phyloP scores from a whole-genome alignment of 2,113 vertebrate genomes.

The Atherinomorus stipes region DNA sequence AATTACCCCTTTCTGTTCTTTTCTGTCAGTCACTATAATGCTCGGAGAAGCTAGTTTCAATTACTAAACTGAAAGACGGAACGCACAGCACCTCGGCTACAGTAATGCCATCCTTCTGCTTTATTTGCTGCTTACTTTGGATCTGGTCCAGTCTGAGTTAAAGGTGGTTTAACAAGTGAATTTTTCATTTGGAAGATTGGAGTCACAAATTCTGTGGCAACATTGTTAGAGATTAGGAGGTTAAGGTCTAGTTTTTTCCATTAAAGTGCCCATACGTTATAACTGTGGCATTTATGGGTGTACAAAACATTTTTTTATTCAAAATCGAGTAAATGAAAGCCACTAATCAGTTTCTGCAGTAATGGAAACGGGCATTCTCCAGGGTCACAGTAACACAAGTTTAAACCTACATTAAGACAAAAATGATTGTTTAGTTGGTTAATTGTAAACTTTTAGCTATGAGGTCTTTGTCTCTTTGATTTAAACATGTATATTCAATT shows the following conservation, averaged over 20 bases:
- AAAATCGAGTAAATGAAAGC: background rate
- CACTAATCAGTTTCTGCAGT: conserved; percentile 20
- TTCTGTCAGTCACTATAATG: conserved; percentile 23
- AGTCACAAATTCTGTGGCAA: background rate
- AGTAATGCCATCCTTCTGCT: conserved; percentile 1
- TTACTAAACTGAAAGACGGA: conserved; percentile 7
- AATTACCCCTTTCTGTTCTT: conserved; percentile 13
- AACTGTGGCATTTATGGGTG: conserved; percentile 1
- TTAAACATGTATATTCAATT: background rate
- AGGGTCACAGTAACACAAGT: background rate
- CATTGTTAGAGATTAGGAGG: background rate
- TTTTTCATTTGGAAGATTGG: conserved; percentile 5
- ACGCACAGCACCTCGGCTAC: background rate
- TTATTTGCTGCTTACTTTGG: conserved; percentile 8
- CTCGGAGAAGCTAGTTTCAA: conserved; percentile 29
- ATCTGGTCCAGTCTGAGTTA: no score
- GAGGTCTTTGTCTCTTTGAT: conserved; percentile 19
- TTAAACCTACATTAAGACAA: conserved; percentile 26
- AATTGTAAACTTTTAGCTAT: conserved; percentile 24
- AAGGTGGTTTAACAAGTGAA: conserved; percentile 13
- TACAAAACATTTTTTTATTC: conserved; percentile 17
- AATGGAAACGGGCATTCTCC: conserved; percentile 11
- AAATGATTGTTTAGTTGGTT: conserved; percentile 28
- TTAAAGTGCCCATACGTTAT: background rate
- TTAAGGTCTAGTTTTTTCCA: background rate